Base-by-base conservation (phyloP, 2,888 invertebrate species). In the Orgyia antiqua region DNA sequence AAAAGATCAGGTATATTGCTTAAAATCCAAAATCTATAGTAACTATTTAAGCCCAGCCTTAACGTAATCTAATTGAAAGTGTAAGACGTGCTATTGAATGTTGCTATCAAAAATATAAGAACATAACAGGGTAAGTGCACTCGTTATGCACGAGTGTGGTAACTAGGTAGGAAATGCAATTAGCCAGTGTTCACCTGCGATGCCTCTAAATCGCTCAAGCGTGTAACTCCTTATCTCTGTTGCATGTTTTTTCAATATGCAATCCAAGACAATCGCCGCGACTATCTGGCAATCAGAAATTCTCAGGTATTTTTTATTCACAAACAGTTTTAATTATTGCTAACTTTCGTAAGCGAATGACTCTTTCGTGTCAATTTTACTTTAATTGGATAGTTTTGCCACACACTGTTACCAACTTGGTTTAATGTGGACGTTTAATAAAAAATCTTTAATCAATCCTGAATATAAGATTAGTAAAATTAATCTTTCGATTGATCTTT, bases 241-340 rank as follows among this genome's bases (percentile, higher is more conserved):
- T 84, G 84, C 84, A 83, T 84, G 86, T 74, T 83, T 86, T 86
- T 84, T 86, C 82, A 79, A 82, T 84, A 84, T 82, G 82, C 79
- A 82, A 82, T 75, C 68, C 69, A 42, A 79, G 71, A 80, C 84
- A 83, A 84, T 83, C 82, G 73, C 64, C 42, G 54, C 46, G 66
- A 29, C 74, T 83, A 80, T 84, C 83, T 71, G 64, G 48, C 68
- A 72, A 84, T 84, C 84, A 58, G 73, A 70, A n/a, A 80, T 84
- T 84, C 84, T 78, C 84, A 78, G 76, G 70, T 74, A 74, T 82
- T 83, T 79, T 82, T 80, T 77, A 65, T 72, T 73, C 74, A 70
- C 64, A 58, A 68, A 70, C 71, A 66, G 62, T 72, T 79, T 68
- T 83, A 84, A 83, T 84, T 80, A 74, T 78, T 73, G 66, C 58